Base-by-base conservation (phyloP, 2,113 vertebrate genomes). In the Tupaia tana region DNA sequence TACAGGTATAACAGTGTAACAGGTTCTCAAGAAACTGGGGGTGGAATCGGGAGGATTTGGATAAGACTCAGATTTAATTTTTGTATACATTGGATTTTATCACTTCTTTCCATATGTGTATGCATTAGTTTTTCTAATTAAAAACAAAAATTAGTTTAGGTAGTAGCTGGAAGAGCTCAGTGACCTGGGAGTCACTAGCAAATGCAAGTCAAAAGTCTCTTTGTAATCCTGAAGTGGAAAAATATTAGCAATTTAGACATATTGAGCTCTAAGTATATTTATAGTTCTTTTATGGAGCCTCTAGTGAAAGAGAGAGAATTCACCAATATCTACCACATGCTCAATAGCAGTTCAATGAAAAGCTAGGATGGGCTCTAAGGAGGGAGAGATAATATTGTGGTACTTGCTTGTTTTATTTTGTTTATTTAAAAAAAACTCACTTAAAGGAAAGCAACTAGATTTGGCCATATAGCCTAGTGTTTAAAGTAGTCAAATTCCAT, bases 51-150 rank as follows among this genome's bases (percentile, higher is more conserved):
- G 20, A 79, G 22, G 20, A 71, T 89, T 81, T 90, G 61, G 66
- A 69, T 67, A 69, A 52, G 31, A 92, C 84, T 22, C 54, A 80
- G 56, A 94, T 70, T 89, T 93, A 69, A 56, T 84, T 94, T 96
- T 87, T 71, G 54, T 64, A 27, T 58, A 43, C n/a, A 19, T 25
- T 66, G 78, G n/a, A 73, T 91, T 78, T 4, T 79, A 91, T 87
- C 34, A 77, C 20, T 89, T 77, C 20, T 77, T 84, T 82, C n/a
- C 58, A 19, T 82, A 77, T 77, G 16, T 83, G 63, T 88, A 7
- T 67, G 0, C 78, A 4, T 61, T 93, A 77, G 54, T 85, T 79
- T 84, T 93, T 91, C 13, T 31, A 91, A 31, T 77, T 70, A 58
- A 93, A 97, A 89, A 79, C 25, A 66, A 61, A 86, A 84, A 13